Percentiles rank a stretch among this genome's conserved stretches.
Conservation (phyloP, 1,140 invertebrate genomes). For the Armadillidium nasatum region DNA sequence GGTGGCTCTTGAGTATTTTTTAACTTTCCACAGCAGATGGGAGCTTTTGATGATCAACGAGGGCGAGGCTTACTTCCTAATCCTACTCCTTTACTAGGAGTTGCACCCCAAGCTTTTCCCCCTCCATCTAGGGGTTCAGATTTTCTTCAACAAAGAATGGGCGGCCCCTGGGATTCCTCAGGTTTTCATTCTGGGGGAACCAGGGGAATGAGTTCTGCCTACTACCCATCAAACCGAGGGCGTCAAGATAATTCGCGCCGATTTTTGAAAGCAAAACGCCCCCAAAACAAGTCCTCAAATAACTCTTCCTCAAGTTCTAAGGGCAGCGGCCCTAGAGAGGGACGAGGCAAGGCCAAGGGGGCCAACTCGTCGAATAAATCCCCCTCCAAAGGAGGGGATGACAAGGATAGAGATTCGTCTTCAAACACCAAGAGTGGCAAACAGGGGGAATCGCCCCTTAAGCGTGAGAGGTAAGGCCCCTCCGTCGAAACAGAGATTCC, state of each 20-base stretch:
- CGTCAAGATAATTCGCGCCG: not conserved
- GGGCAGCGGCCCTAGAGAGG: slow-evolving; percentile 1
- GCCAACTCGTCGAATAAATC: not conserved
- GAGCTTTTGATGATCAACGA: not conserved
- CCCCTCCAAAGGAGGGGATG: not conserved
- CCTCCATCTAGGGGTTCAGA: not conserved
- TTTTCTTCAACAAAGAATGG: slow-evolving; percentile 8
- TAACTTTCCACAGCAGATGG: not conserved
- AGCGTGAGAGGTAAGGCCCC: not conserved
- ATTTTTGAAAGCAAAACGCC: slow-evolving; percentile 1
- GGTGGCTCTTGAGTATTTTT: not conserved
- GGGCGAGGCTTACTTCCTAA: not conserved
- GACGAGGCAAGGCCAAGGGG: not conserved
- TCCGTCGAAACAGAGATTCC: not conserved
- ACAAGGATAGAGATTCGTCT: not conserved
- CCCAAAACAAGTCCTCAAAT: not conserved
- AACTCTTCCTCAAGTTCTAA: not conserved
- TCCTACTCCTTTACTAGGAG: slow-evolving; percentile 2
- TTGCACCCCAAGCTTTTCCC: not conserved
- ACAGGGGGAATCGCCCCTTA: not conserved
- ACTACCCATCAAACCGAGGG: not conserved
- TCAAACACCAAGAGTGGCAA: not conserved
- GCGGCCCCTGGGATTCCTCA: not conserved
- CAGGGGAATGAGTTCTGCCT: not conserved
- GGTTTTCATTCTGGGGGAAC: not conserved